Conservation (phyloP, 2,113 vertebrate species). For the Chaenocephalus aceratus region DNA sequence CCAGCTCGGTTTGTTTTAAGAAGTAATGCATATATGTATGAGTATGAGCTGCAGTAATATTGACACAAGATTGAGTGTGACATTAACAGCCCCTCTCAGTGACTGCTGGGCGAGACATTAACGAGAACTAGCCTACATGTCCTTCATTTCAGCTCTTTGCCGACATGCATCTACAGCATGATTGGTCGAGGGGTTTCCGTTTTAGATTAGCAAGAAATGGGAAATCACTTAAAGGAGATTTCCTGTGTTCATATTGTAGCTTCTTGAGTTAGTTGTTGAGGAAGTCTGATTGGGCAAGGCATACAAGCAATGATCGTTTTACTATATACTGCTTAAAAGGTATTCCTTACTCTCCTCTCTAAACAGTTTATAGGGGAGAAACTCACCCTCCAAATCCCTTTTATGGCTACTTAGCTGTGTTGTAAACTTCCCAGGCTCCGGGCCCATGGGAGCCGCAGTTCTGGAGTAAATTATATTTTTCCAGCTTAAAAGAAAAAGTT, state of each 20-base stretch:
- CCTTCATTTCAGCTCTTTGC: slow-evolving; percentile 1
- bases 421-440: slow-evolving; percentile 53
- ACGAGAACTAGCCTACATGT: neutral
- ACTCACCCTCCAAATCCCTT: slow-evolving; percentile 61
- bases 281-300: neutral
- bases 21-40: slow-evolving; percentile 48
- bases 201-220: neutral
- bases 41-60: slow-evolving; percentile 24
- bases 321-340: slow-evolving; percentile 28
- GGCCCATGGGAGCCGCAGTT: slow-evolving; percentile 38
- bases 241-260: neutral
- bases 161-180: neutral
- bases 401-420: slow-evolving; percentile 61
- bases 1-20: slow-evolving; percentile 28
- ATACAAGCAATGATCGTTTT: slow-evolving; percentile 15
- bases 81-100: slow-evolving; percentile 27
- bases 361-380: slow-evolving; percentile 44
- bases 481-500: slow-evolving; percentile 36
- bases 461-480: slow-evolving; percentile 53
- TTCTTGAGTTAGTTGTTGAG: neutral
- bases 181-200: neutral
- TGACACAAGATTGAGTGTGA: slow-evolving; percentile 33
- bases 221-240: neutral
- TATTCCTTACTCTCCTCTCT: slow-evolving; percentile 20
- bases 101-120: slow-evolving; percentile 9